These are phyloP conservation scores for Lutjanus argentimaculatus DNA, from an alignment of 2,797 vertebrate species.

Conservation along the genomic window DNA sequence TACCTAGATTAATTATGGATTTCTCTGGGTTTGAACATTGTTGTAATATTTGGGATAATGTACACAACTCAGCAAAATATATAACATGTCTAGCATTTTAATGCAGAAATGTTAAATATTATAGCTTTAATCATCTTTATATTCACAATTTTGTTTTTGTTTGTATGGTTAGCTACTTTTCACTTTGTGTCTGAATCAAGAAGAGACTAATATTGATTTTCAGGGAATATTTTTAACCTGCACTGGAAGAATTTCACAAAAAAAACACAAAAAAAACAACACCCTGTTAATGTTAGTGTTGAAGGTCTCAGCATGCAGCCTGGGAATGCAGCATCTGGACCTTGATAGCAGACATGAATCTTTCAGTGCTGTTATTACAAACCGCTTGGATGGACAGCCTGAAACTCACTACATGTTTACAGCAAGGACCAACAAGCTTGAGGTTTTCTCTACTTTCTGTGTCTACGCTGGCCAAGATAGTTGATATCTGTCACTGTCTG, in stretches of 20 bases:
- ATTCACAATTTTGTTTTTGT: neutral
- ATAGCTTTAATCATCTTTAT: too few species aligned
- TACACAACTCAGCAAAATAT: too few species aligned
- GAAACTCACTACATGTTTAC: conserved; percentile 54
- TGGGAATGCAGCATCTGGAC: conserved; percentile 85
- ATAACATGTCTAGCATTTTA: too few species aligned
- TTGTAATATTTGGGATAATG: too few species aligned
- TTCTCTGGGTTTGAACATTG: too few species aligned
- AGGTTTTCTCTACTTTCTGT: conserved; percentile 36
- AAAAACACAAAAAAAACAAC: too few species aligned
- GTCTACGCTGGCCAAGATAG: conserved; percentile 46
- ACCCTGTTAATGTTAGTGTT: conserved; percentile 48
- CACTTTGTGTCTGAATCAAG: conserved; percentile 1
- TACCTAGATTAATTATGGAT: too few species aligned
- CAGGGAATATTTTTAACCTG: conserved; percentile 29
- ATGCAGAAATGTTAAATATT: too few species aligned
- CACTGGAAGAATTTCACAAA: conserved; percentile 11
- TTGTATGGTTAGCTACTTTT: neutral
- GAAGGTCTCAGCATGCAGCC: conserved; percentile 70
- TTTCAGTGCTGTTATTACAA: conserved; percentile 46
- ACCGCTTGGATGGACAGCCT: conserved; percentile 20
- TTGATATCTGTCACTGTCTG: conserved; percentile 74
- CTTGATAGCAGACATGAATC: conserved; percentile 57
- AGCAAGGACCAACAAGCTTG: conserved; percentile 32
- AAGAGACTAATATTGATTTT: conserved; percentile 14